Evolutionary conservation across 1,140 invertebrate genomes (phyloP), one percentile per base, ranked within the genome.

Genomic region (Drosophila pandora): DNA sequence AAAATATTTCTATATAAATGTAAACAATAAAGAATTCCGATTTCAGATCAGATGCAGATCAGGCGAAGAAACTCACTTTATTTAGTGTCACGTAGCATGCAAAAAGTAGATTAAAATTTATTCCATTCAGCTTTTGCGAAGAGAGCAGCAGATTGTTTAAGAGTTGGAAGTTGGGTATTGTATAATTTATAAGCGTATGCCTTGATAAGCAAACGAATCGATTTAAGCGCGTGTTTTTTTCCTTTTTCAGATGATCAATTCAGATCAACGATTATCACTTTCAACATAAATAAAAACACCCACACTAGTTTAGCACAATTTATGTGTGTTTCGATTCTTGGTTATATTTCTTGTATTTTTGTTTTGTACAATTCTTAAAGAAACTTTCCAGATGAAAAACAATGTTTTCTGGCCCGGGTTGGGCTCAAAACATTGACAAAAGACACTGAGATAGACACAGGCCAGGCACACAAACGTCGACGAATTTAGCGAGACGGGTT

Each of bases 41-140:
- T 60, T 45, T 48, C 54, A 56, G 25, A 50, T 49, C 28, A 22
- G 47, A 47, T 68, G 17, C 17, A 17, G 17, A 17, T 17, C 17
- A 45, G 52, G 55, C 22, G 12, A 7, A 17, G 41, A 43, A 41
- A 83, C 80, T 84, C 80, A 84, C 80, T 85, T 85, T n/a, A 59
- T 79, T 50, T 67, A 69, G 62, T 72, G 76, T 84, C 80, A 84
- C 80, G 80, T 84, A 65, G 49, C 39, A 58, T 52, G 75, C 76
- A 43, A 64, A 60, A 41, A 30, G 50, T 21, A 56, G 69, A 83
- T 70, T 78, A 78, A 48, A 32, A 25, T 49, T 37, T 73, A 76
- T 76, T 84, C 72, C 81, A 84, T 85, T 72, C 57, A 81, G 54
- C 45, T 81, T 81, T 43, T 55, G 45, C 47, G 45, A 30, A 12